Evolutionary conservation across 1,140 invertebrate genomes (phyloP).

Genomic region (Drosophila lowei): DNA sequence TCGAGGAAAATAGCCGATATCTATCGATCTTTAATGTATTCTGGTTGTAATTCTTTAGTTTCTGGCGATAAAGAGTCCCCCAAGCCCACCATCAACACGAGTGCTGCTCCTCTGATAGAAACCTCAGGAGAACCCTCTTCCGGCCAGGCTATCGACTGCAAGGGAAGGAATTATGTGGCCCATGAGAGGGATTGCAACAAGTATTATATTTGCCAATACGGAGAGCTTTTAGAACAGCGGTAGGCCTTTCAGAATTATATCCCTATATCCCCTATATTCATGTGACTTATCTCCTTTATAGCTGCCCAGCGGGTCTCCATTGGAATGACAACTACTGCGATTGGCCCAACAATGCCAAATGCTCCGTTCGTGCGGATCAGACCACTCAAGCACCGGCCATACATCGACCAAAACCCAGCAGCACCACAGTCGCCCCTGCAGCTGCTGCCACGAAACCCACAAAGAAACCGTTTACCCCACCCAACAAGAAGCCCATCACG

Average conservation of each 20-base stretch:
- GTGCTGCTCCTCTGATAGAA: constrained; percentile 7
- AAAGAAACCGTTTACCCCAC: constrained; percentile 62
- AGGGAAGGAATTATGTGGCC: constrained; percentile 85
- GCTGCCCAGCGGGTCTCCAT: constrained; percentile 88
- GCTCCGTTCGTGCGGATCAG: constrained; percentile 67
- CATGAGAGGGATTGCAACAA: constrained; percentile 89
- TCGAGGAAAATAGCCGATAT: not conserved
- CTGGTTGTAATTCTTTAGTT: constrained; percentile 24
- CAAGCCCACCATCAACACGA: constrained; percentile 44
- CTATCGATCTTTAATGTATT: not conserved
- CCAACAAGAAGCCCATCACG: constrained; percentile 63
- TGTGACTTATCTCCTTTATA: constrained; percentile 21
- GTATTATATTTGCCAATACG: constrained; percentile 92
- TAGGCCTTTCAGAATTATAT: constrained; percentile 20
- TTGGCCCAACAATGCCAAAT: constrained; percentile 89
- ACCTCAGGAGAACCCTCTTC: constrained; percentile 35
- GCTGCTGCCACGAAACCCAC: constrained; percentile 39
- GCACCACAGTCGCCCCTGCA: not conserved
- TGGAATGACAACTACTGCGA: constrained; percentile 92
- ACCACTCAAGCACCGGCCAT: constrained; percentile 48
- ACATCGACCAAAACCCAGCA: constrained; percentile 46
- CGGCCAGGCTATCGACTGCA: constrained; percentile 84
- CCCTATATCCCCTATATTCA: not conserved
- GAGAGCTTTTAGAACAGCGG: constrained; percentile 85
- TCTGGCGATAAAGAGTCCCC: constrained; percentile 36